phyloP scores from a whole-genome alignment of 2,113 vertebrate species.

The Thalassarche chlororhynchos region DNA sequence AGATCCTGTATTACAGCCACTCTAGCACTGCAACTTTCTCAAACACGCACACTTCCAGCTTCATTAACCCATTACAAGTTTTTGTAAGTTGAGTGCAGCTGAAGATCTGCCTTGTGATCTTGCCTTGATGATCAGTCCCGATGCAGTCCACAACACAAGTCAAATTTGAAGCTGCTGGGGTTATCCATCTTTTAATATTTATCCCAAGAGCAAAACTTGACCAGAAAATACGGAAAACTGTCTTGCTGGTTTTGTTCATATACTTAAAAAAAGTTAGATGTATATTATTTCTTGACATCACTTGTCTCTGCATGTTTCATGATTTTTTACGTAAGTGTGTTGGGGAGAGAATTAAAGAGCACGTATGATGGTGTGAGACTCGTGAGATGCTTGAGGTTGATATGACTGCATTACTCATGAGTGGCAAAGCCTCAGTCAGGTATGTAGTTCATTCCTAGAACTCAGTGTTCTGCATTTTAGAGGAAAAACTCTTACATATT shows the following conservation, averaged over 20 bases:
- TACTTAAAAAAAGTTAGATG: background rate
- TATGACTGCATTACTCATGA: background rate
- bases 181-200: background rate
- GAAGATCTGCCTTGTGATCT: background rate
- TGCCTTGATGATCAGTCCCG: background rate
- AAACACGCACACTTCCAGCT: background rate
- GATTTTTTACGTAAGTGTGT: background rate
- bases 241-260: background rate
- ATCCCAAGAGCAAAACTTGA: background rate
- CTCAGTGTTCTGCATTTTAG: background rate
- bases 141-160: background rate
- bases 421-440: background rate
- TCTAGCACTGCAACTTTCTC: background rate
- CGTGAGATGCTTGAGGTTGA: background rate
- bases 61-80: background rate
- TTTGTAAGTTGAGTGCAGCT: background rate
- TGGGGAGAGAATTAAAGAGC: background rate
- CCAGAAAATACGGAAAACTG: background rate
- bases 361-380: background rate
- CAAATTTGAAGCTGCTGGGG: background rate
- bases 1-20: background rate
- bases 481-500: background rate
- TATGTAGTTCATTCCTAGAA: background rate
- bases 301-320: background rate
- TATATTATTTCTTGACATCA: background rate